Evolutionary conservation across 2,888 invertebrate genomes (phyloP).

Genomic region (Trilocha varians): DNA sequence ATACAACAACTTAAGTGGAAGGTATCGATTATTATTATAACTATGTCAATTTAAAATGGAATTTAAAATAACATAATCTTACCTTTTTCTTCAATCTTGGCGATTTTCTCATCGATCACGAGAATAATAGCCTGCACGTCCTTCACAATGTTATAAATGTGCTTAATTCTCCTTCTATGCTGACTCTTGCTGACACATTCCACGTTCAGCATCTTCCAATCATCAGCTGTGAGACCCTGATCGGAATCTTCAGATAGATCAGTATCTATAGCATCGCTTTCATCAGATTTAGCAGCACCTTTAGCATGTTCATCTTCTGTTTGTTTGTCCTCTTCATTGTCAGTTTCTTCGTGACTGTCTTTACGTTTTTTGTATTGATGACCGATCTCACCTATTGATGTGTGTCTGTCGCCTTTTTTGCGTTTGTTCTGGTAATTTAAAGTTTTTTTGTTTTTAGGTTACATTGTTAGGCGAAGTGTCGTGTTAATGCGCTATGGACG

Average conservation of each 20-base stretch:
- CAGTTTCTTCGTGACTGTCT: slow-evolving; percentile 10
- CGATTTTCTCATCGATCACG: slow-evolving; percentile 37
- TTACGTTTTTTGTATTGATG: too few relatives aligned
- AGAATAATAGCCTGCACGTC: slow-evolving; percentile 28
- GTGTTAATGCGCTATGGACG: too few relatives aligned
- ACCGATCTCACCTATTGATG: too few relatives aligned
- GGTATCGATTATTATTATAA: too few relatives aligned
- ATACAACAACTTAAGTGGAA: too few relatives aligned
- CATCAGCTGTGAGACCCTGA: slow-evolving; percentile 35
- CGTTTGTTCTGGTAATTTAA: slow-evolving; percentile 25
- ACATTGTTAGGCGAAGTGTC: too few relatives aligned
- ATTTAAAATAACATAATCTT: neutral
- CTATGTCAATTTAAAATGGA: neutral
- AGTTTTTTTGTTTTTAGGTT: too few relatives aligned
- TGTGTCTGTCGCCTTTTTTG: slow-evolving; percentile 15
- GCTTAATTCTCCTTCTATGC: slow-evolving; percentile 36
- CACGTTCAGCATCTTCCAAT: slow-evolving; percentile 39
- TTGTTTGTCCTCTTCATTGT: slow-evolving; percentile 7
- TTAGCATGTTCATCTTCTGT: slow-evolving; percentile 12
- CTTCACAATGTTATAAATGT: slow-evolving; percentile 39
- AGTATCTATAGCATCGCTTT: slow-evolving; percentile 52
- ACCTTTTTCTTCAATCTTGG: slow-evolving; percentile 44
- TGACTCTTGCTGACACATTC: slow-evolving; percentile 38
- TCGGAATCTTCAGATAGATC: slow-evolving; percentile 39
- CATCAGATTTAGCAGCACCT: slow-evolving; percentile 25